A percentile compares a stretch with the other conserved stretches of the same genome.
phyloP scores from a whole-genome alignment of 2,113 vertebrate species.

The Cyphomyrus discorhynchus region DNA sequence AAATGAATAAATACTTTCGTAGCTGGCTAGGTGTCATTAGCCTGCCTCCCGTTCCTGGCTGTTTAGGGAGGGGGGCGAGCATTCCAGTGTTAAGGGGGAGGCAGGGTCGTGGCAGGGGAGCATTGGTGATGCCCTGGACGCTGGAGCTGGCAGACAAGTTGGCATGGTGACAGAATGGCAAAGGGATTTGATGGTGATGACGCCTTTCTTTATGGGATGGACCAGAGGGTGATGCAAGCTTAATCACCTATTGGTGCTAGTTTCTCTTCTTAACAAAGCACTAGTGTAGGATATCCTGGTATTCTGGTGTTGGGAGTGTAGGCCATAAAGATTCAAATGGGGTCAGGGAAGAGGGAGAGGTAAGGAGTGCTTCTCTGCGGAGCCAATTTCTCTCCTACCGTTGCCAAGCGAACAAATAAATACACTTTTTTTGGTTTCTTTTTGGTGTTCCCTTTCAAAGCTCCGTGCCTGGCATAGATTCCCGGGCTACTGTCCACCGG shows the following conservation, averaged over 20 bases:
- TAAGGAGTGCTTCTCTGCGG: neutral
- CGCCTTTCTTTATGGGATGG: neutral
- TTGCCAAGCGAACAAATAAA: neutral
- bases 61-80: neutral
- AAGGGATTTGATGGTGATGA: neutral
- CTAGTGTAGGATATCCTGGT: neutral
- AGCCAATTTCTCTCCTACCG: neutral
- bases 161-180: neutral
- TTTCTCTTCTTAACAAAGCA: neutral
- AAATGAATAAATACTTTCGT: neutral
- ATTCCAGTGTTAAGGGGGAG: neutral
- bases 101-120: neutral
- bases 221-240: neutral
- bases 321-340: neutral
- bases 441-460: neutral
- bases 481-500: neutral
- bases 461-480: neutral
- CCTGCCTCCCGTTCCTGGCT: neutral
- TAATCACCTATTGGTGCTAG: neutral
- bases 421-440: neutral
- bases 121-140: neutral
- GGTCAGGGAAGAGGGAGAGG: neutral
- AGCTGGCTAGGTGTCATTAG: neutral
- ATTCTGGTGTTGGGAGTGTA: neutral
- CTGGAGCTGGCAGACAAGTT: neutral